Evolutionary conservation across 2,113 vertebrate genomes (phyloP).

Genomic region (Hydrochoerus hydrochaeris): DNA sequence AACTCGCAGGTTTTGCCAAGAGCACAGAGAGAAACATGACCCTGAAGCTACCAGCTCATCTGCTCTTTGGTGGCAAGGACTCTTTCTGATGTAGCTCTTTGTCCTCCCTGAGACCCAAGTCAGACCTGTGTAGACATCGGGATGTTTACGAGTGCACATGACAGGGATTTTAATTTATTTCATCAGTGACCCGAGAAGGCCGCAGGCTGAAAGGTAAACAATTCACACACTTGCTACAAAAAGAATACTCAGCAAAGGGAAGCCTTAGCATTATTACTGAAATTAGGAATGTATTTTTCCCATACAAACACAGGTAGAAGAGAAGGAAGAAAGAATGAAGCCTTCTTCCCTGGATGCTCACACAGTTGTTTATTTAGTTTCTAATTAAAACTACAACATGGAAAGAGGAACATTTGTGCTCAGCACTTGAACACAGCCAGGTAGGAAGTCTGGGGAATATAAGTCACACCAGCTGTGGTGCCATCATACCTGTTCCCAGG

Average conservation of each 20-base stretch:
- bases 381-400: background rate
- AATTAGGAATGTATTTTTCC: background rate
- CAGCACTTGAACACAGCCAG: background rate
- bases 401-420: background rate
- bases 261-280: background rate
- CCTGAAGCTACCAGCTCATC: background rate
- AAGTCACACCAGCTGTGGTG: background rate
- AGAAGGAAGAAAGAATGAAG: background rate
- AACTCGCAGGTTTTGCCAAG: background rate
- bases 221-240: background rate
- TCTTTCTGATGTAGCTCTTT: background rate
- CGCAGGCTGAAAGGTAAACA: background rate
- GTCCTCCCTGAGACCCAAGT: background rate
- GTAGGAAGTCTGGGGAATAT: background rate
- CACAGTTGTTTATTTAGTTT: background rate
- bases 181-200: background rate
- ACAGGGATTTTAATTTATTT: slow-evolving; percentile 3
- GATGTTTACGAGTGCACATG: background rate
- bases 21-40: background rate
- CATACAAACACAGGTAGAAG: background rate
- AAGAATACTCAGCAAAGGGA: background rate
- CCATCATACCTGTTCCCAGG: slow-evolving; percentile 93
- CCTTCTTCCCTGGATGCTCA: background rate
- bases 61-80: background rate
- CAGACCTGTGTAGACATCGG: background rate